Evolutionary conservation across 2,888 invertebrate species (phyloP), one percentile per base, ranked within the genome.

Genomic region (Caenorhabditis sp.): DNA sequence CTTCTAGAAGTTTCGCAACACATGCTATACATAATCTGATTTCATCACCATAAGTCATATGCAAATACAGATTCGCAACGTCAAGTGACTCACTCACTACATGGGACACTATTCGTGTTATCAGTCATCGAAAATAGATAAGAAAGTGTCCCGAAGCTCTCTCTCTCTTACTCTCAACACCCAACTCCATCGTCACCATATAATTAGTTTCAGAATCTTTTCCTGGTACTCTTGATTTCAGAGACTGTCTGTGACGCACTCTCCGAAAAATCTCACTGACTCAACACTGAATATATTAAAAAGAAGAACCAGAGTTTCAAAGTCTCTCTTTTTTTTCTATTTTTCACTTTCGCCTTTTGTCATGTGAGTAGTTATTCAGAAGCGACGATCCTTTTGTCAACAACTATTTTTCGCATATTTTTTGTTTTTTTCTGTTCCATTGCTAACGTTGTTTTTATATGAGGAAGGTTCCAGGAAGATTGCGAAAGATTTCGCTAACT

Each of bases 41-140:
- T 72, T 59, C 72, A 35, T 72, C 72, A 72, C 35, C 59, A 72
- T 28, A 72, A 73, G 51, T 73, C 73, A 73, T 63, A 73, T 63
- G 51, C 31, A 73, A 73, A 73, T 41, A 73, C 3, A n/a, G 26
- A 28, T 28, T 7, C 8, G 31, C 64, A 28, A 6, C 10, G 47
- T 64, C 28, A 26, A 19, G 19, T 66, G 66, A 51, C n/a, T 66
- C 51, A 64, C 19, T 28, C 26, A 35, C 5, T 35, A 35, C 8
- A 38, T 12, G 26, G 10, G 49, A 14, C 54, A 54, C 10, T 26
- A 26, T 26, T 28, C 58, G 19, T 49, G 22, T 26, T 44, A 64
- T 64, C 64, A 64, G 24, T 28, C 38, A 22, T 24, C 24, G 14
- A 24, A 10, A 41, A 44, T n/a, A 41, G 63, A 61, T 61, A 61